phyloP scores from a whole-genome alignment of 2,113 vertebrate species.

The Colistium nudipinnis region DNA sequence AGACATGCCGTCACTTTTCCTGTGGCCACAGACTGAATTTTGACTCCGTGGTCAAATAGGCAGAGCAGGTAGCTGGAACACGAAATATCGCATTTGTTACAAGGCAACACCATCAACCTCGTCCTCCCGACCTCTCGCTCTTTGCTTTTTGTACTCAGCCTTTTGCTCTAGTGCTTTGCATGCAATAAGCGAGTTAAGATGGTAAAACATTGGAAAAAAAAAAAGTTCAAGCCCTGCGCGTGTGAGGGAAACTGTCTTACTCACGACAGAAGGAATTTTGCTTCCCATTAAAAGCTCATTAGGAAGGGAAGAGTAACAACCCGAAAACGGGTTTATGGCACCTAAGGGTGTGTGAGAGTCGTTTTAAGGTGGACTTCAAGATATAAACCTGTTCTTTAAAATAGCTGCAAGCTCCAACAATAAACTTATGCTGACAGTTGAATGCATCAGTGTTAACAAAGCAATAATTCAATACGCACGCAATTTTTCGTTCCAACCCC shows the following conservation, averaged over 20 bases:
- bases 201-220: neutral
- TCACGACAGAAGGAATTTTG: neutral
- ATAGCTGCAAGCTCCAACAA: neutral
- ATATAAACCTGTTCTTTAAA: neutral
- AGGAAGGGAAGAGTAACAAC: neutral
- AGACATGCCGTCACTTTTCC: neutral
- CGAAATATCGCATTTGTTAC: constrained; percentile 9
- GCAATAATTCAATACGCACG: no score
- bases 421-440: no score
- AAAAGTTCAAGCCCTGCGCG: neutral
- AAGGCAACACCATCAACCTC: constrained; percentile 4
- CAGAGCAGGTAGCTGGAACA: neutral
- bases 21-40: constrained; percentile 1
- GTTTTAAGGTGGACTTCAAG: neutral
- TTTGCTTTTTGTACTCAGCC: neutral
- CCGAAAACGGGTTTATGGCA: neutral
- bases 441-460: no score
- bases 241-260: neutral
- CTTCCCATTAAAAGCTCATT: neutral
- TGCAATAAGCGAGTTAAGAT: neutral
- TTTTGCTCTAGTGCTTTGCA: neutral
- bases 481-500: no score
- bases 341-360: neutral
- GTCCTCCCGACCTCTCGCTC: neutral
- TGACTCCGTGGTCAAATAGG: constrained; percentile 16